These are phyloP conservation scores for Tiliacea aurago DNA, from an alignment of 2,888 invertebrate species.

Conservation along the genomic window DNA sequence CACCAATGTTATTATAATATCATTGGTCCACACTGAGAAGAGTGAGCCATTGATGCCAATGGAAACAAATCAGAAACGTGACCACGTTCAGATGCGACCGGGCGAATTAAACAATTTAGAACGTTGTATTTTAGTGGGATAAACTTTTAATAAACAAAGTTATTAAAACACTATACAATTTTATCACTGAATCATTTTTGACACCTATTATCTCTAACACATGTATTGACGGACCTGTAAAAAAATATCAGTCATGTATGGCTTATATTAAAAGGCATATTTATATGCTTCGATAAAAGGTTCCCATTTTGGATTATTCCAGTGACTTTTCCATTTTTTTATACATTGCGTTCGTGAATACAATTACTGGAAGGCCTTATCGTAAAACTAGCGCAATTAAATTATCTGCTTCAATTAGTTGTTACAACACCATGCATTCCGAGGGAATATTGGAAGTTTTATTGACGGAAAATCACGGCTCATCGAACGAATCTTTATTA, in stretches of 20 bases:
- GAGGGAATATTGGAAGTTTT: not conserved
- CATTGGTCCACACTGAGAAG: not conserved
- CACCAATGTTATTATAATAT: too few species aligned
- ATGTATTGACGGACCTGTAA: slow-evolving; percentile 19
- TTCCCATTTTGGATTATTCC: slow-evolving; percentile 1
- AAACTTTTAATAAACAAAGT: not conserved
- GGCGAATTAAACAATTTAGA: not conserved
- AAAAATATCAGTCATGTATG: slow-evolving; percentile 39
- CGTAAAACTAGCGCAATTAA: not conserved
- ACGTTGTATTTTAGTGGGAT: not conserved
- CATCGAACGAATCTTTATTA: not conserved
- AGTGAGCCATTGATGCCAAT: not conserved
- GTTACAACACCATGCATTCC: not conserved
- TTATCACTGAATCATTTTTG: slow-evolving; percentile 6
- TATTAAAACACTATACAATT: not conserved
- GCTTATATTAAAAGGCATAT: slow-evolving; percentile 1
- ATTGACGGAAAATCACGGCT: not conserved
- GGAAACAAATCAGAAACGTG: not conserved
- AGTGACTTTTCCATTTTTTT: not conserved
- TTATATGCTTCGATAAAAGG: slow-evolving; percentile 19
- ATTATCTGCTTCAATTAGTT: not conserved
- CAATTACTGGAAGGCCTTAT: not conserved
- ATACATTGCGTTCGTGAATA: not conserved
- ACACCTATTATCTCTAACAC: not conserved
- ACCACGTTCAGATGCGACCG: not conserved